Percentiles rank a stretch among this genome's conserved stretches.
Conservation (phyloP, 2,797 vertebrate genomes). For the Galaxias olidus region DNA sequence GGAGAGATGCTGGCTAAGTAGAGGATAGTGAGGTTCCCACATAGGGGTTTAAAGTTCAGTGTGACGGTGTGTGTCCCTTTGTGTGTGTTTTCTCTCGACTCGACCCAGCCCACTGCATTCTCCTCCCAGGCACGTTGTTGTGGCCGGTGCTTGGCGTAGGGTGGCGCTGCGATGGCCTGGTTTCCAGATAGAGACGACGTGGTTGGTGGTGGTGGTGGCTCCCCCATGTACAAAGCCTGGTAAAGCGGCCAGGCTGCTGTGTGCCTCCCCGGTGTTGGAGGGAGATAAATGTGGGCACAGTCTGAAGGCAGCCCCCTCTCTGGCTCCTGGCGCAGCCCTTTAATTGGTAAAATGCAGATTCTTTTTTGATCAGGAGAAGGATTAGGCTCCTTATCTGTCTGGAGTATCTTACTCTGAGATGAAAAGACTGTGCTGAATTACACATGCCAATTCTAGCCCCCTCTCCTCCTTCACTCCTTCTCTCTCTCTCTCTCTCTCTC, state of each 20-base stretch:
- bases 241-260: conserved; percentile 56
- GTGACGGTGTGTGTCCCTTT: conserved; percentile 37
- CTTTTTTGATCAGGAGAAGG: conserved; percentile 95
- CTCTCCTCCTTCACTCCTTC: conserved; percentile 30
- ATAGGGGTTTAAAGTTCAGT: conserved; percentile 16
- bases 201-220: conserved; percentile 51
- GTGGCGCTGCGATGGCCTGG: conserved; percentile 66
- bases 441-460: conserved; percentile 85
- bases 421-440: conserved; percentile 96
- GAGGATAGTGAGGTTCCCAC: neutral
- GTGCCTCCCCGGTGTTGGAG: conserved; percentile 83
- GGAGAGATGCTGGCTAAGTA: neutral
- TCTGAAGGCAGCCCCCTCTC: conserved; percentile 79
- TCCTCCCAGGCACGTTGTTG: neutral
- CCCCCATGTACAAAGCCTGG: conserved; percentile 74
- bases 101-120: neutral
- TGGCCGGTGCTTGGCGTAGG: conserved; percentile 49
- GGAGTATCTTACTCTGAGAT: conserved; percentile 97
- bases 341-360: conserved; percentile 99
- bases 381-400: conserved; percentile 97
- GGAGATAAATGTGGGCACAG: conserved; percentile 88
- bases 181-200: conserved; percentile 75
- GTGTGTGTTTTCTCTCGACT: neutral
- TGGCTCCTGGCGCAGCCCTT: conserved; percentile 90
- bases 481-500: conserved; percentile 26